These are phyloP conservation scores for Odontomyia ornata DNA, from an alignment of 2,888 invertebrate genomes.

Conservation along the genomic window DNA sequence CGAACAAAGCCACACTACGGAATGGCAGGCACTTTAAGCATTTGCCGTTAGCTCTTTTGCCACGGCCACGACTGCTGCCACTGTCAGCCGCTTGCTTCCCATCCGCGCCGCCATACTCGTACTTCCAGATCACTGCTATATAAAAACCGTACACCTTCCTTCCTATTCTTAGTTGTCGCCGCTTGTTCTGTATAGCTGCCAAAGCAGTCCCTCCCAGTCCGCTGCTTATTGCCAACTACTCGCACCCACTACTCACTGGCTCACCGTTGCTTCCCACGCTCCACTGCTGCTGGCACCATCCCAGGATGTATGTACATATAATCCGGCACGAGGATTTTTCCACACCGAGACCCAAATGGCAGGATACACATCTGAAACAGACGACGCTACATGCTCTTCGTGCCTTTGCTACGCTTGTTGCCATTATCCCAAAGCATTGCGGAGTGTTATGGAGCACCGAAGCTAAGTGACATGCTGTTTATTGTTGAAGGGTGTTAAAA, in stretches of 20 bases:
- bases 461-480: slow-evolving; percentile 64
- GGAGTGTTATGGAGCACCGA: slow-evolving; percentile 56
- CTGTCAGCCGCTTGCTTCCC: no score
- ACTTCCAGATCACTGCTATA: no score
- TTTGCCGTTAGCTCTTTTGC: slow-evolving; percentile 46
- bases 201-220: no score
- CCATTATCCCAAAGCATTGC: slow-evolving; percentile 19
- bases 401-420: neutral
- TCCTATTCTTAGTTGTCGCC: no score
- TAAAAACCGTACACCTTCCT: no score
- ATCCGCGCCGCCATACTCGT: no score
- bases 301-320: slow-evolving; percentile 49
- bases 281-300: slow-evolving; percentile 29
- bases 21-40: slow-evolving; percentile 34
- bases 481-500: slow-evolving; percentile 64
- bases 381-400: neutral
- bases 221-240: no score
- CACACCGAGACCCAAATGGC: slow-evolving; percentile 38
- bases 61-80: slow-evolving; percentile 49
- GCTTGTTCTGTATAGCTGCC: no score
- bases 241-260: neutral
- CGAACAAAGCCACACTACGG: slow-evolving; percentile 27
- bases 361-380: slow-evolving; percentile 48
- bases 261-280: neutral
- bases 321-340: slow-evolving; percentile 54